phyloP scores from a whole-genome alignment of 2,797 vertebrate species.

The Agapornis canus region DNA sequence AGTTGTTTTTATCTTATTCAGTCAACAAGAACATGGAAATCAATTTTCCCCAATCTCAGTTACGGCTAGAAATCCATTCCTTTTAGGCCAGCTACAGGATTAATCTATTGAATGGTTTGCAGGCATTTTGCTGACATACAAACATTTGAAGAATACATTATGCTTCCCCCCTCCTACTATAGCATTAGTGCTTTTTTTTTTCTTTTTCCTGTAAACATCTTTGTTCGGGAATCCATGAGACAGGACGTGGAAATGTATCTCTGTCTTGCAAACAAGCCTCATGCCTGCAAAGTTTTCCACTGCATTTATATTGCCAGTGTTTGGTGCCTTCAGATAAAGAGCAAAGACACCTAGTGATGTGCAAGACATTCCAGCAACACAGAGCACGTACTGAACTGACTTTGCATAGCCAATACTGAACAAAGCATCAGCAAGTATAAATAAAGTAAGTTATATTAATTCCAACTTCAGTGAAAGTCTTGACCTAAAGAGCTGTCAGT shows the following conservation, averaged over 20 bases:
- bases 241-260: slow-evolving; percentile 53
- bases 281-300: slow-evolving; percentile 26
- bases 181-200: slow-evolving; percentile 47
- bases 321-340: not conserved
- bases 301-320: not conserved
- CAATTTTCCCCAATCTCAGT: slow-evolving; percentile 83
- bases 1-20: slow-evolving; percentile 79
- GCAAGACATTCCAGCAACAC: not conserved
- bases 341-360: not conserved
- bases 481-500: not conserved
- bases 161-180: slow-evolving; percentile 27
- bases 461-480: not conserved
- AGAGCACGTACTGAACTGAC: not conserved
- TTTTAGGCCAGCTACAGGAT: slow-evolving; percentile 81
- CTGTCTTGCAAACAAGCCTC: slow-evolving; percentile 21
- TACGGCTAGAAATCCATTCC: slow-evolving; percentile 82
- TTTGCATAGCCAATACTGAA: not conserved
- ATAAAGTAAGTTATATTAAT: not conserved
- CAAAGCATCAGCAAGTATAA: not conserved
- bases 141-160: slow-evolving; percentile 84
- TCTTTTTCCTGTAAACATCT: slow-evolving; percentile 68
- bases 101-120: slow-evolving; percentile 83
- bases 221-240: slow-evolving; percentile 55
- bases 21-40: slow-evolving; percentile 82
- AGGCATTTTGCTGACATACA: slow-evolving; percentile 82